Evolutionary conservation across 2,797 vertebrate genomes (phyloP).

Genomic region (Pseudocheirus occidentalis): DNA sequence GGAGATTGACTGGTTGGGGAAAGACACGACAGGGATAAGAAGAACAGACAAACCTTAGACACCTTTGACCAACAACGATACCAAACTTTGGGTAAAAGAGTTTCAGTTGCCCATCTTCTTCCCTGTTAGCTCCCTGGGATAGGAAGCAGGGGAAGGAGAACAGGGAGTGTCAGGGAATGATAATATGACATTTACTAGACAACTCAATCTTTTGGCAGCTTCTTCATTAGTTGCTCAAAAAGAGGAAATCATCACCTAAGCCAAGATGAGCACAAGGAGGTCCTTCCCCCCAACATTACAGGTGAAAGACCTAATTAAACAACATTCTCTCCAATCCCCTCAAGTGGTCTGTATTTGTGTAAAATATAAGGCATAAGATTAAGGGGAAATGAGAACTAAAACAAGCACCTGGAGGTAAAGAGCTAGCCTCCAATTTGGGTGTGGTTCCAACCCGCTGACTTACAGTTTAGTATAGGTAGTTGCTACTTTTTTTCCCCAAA

Average conservation of each 20-base stretch:
- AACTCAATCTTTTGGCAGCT: not conserved
- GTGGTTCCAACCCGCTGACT: not conserved
- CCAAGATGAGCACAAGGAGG: not conserved
- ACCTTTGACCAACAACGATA: not conserved
- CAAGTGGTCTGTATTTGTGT: not conserved
- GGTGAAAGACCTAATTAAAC: not conserved
- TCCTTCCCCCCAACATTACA: not conserved
- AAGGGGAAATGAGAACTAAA: not conserved
- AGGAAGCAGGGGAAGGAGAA: not conserved
- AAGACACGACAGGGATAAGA: not conserved
- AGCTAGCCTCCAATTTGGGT: not conserved
- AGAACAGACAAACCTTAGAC: not conserved
- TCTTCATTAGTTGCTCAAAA: not conserved
- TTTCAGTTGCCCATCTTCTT: not conserved
- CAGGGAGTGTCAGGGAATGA: not conserved
- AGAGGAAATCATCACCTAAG: not conserved
- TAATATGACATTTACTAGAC: not conserved
- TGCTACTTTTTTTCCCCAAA: constrained; percentile 10
- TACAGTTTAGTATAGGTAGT: not conserved
- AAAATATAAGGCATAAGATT: not conserved
- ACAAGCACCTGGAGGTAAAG: not conserved
- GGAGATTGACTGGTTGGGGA: not conserved
- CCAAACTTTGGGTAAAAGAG: not conserved
- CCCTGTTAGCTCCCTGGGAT: not conserved
- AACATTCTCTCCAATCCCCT: not conserved